Base-by-base conservation (phyloP, 2,113 vertebrate species). In the Alligator sinensis region DNA sequence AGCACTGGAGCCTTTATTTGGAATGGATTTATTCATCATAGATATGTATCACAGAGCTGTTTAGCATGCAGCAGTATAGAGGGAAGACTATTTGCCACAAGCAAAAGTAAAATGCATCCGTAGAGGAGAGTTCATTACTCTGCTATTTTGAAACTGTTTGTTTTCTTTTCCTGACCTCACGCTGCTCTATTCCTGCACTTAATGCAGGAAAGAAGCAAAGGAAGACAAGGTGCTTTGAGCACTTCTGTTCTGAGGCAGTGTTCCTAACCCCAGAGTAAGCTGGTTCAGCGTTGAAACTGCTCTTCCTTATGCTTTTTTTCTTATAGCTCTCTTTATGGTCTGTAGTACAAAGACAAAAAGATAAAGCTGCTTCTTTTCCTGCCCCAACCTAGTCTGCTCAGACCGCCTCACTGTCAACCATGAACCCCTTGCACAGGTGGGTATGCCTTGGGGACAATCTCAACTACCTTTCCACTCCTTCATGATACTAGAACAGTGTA, bases 191-290 rank as follows among this genome's bases (percentile, higher is more conserved):
- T 70, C 30, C 17, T 70, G 66, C n/a, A 70, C 66, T 70, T 10
- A 55, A 11, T 28, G 10, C 27, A 58, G 75, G 27, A 77, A 58
- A 11, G 54, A 28, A n/a, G 15, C 12, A 66, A n/a, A n/a, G 28
- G n/a, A n/a, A n/a, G 27, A 25, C 28, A 58, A 77, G 16, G 27
- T n/a, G 17, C 54, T 77, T 77, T 57, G 27, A 17, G 15, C 75
- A 21, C 17, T 57, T 25, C 54, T 77, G 9, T 57, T n/a, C 55
- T 28, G 75, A 24, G 19, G 78, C 82, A 84, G 78, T n/a, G 62
- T 24, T 77, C 1, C 7, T 24, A 4, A 2, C 24, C 38, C 59
- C 24, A 0, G 0, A 6, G 75, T 1, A 61, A 30, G 34, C 60
- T 79, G 72, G 4, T 10, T 9, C 14, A 54, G 72, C 38, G 25